Conservation (phyloP, 2,113 vertebrate genomes). For the Aspidoscelis tigris region DNA sequence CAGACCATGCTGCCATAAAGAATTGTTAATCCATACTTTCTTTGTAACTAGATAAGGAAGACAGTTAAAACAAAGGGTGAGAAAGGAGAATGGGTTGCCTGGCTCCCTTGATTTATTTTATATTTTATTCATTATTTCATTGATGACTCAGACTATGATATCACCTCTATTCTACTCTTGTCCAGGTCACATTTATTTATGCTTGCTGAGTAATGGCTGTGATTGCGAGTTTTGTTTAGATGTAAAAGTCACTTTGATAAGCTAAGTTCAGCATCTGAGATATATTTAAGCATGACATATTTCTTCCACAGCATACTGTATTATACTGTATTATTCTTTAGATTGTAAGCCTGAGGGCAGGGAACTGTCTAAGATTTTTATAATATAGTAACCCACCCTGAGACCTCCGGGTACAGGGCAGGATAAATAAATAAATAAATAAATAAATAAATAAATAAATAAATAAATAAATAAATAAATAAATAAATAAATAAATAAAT, state of each 20-base stretch:
- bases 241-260: constrained; percentile 40
- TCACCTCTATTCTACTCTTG: not conserved
- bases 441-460: too few species aligned
- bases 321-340: too few species aligned
- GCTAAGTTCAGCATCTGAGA: constrained; percentile 37
- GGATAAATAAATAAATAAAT: too few species aligned
- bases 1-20: constrained; percentile 56
- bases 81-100: not conserved
- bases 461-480: too few species aligned
- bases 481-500: too few species aligned
- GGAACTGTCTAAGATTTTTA: too few species aligned
- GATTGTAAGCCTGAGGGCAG: too few species aligned
- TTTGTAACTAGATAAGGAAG: constrained; percentile 46
- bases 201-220: not conserved
- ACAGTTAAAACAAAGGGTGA: constrained; percentile 8
- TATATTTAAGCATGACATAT: not conserved
- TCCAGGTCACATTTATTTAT: not conserved
- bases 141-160: not conserved
- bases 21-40: constrained; percentile 55
- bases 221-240: not conserved
- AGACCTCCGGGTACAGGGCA: too few species aligned
- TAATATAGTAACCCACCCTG: too few species aligned
- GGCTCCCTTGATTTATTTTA: not conserved
- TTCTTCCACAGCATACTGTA: not conserved
- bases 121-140: not conserved